phyloP scores from a whole-genome alignment of 1,140 invertebrate genomes.

The Dendrolimus punctatus region DNA sequence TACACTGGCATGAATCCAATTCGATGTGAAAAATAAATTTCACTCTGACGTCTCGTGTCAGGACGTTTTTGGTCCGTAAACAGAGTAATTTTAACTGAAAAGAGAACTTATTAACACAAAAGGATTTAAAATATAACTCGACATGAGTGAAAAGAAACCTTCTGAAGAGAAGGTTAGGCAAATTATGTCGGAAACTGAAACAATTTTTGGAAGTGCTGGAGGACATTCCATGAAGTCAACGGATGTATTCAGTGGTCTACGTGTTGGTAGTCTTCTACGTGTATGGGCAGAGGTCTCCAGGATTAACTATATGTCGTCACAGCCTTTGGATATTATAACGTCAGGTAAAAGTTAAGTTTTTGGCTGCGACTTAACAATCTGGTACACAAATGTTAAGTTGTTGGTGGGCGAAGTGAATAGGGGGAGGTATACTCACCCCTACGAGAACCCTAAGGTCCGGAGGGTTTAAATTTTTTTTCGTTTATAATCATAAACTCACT shows the following conservation, averaged over 20 bases:
- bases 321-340: constrained; percentile 20
- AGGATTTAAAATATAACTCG: not conserved
- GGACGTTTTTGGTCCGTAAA: not conserved
- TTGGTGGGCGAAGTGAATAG: no score
- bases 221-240: not conserved
- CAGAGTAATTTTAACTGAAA: not conserved
- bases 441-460: no score
- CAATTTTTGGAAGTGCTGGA: not conserved
- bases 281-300: constrained; percentile 38
- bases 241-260: constrained; percentile 12
- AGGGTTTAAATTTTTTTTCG: no score
- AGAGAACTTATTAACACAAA: not conserved
- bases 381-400: no score
- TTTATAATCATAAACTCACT: no score
- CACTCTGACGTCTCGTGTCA: no score
- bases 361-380: no score
- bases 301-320: constrained; percentile 33
- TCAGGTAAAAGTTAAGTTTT: constrained; percentile 17
- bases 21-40: no score
- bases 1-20: no score
- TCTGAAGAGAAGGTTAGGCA: not conserved
- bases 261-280: constrained; percentile 26
- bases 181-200: not conserved
- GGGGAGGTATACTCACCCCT: no score
- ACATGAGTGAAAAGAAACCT: not conserved